These are phyloP conservation scores for Okapia johnstoni DNA, from an alignment of 2,113 vertebrate species.

Conservation along the genomic window DNA sequence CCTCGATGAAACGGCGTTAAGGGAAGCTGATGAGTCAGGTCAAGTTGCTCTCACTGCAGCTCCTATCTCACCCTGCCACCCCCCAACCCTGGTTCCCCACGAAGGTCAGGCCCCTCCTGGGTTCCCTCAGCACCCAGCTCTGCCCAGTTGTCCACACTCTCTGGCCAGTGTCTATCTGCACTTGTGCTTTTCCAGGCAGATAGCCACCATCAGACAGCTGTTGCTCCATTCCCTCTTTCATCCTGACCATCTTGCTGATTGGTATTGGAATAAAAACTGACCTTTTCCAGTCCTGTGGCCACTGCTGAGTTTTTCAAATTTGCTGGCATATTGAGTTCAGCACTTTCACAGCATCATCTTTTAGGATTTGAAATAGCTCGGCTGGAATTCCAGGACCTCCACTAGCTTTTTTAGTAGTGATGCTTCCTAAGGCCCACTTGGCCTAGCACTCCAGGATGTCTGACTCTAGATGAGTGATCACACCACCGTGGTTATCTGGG, in stretches of 20 bases:
- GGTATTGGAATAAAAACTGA: background rate
- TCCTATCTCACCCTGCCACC: background rate
- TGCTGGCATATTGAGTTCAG: background rate
- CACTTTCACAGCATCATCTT: background rate
- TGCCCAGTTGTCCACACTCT: too few relatives aligned
- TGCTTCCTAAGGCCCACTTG: background rate
- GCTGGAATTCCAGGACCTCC: background rate
- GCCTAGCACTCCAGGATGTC: background rate
- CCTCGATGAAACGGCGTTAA: background rate
- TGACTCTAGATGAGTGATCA: background rate
- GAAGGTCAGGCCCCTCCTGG: background rate
- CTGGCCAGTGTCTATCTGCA: background rate
- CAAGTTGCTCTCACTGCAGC: background rate
- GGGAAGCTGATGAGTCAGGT: background rate
- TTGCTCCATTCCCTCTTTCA: background rate
- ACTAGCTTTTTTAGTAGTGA: background rate
- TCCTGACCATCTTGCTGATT: background rate
- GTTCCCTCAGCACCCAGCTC: background rate
- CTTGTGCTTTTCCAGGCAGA: background rate
- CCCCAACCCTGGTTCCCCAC: rapidly evolving
- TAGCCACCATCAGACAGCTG: background rate
- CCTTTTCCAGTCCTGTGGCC: background rate
- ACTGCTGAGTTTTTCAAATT: background rate
- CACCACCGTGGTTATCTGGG: background rate
- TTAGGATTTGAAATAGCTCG: background rate